Conservation (phyloP, 2,113 vertebrate species). For the Carassius gibelio region DNA sequence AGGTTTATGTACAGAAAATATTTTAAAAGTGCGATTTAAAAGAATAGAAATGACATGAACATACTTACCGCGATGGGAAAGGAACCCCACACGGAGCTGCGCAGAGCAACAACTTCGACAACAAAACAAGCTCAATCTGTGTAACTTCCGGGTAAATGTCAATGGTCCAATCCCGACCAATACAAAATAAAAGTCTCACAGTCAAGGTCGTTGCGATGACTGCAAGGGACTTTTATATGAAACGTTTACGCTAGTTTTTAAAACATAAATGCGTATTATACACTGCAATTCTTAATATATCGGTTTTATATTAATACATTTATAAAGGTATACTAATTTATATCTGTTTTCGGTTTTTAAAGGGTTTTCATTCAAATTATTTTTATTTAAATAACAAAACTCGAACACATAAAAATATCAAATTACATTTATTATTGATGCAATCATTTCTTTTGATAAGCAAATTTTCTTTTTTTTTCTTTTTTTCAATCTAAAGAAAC, state of each 20-base stretch:
- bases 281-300: not conserved
- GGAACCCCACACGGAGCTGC: not conserved
- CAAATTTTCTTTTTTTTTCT: slow-evolving; percentile 69
- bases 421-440: slow-evolving; percentile 61
- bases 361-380: no score
- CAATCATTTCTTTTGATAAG: slow-evolving; percentile 71
- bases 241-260: not conserved
- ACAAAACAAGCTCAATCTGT: slow-evolving; percentile 40
- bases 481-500: slow-evolving; percentile 79
- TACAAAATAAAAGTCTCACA: slow-evolving; percentile 39
- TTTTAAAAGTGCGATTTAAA: not conserved
- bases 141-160: slow-evolving; percentile 3
- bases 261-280: not conserved
- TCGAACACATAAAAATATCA: slow-evolving; percentile 71
- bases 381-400: slow-evolving; percentile 39
- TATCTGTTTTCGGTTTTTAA: not conserved
- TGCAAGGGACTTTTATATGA: slow-evolving; percentile 15
- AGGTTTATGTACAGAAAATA: not conserved
- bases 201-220: slow-evolving; percentile 22
- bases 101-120: slow-evolving; percentile 44
- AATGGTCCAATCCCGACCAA: not conserved
- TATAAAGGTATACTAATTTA: not conserved
- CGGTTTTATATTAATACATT: not conserved
- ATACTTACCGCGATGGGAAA: slow-evolving; percentile 15
- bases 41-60: not conserved